Conservation (phyloP, 1,140 invertebrate genomes). For the Wasmannia auropunctata region DNA sequence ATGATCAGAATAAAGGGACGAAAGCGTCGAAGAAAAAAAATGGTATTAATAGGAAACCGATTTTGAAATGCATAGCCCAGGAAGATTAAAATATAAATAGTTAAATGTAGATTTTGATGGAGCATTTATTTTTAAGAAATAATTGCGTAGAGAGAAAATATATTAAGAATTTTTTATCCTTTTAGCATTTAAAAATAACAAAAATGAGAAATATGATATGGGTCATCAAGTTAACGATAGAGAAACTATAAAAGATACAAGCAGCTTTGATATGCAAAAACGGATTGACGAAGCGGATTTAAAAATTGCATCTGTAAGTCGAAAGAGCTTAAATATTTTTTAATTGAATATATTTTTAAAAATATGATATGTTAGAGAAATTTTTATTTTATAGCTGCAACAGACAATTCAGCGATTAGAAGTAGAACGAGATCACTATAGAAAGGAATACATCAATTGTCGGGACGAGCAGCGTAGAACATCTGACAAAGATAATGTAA, state of each 20-base stretch:
- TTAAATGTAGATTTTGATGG: not conserved
- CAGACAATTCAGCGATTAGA: slow-evolving; percentile 79
- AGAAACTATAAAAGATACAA: slow-evolving; percentile 44
- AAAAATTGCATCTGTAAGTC: slow-evolving; percentile 66
- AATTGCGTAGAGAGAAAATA: not conserved
- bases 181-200: slow-evolving; percentile 24
- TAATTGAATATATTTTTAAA: not conserved
- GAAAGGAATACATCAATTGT: slow-evolving; percentile 83
- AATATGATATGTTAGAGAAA: not conserved
- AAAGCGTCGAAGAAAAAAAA: slow-evolving; percentile 47
- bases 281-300: slow-evolving; percentile 66
- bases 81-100: too few relatives aligned
- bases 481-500: slow-evolving; percentile 80
- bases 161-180: not conserved
- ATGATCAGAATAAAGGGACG: slow-evolving; percentile 66
- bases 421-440: slow-evolving; percentile 85
- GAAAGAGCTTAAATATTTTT: not conserved
- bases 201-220: not conserved
- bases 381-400: slow-evolving; percentile 71
- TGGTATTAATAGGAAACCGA: slow-evolving; percentile 1
- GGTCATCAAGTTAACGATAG: slow-evolving; percentile 23
- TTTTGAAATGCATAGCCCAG: not conserved
- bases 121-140: not conserved
- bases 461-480: slow-evolving; percentile 81
- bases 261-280: slow-evolving; percentile 60